Percentiles rank a stretch among this genome's conserved stretches.
Conservation (phyloP, 2,888 invertebrate species). For the Lasioglossum zephyrum region DNA sequence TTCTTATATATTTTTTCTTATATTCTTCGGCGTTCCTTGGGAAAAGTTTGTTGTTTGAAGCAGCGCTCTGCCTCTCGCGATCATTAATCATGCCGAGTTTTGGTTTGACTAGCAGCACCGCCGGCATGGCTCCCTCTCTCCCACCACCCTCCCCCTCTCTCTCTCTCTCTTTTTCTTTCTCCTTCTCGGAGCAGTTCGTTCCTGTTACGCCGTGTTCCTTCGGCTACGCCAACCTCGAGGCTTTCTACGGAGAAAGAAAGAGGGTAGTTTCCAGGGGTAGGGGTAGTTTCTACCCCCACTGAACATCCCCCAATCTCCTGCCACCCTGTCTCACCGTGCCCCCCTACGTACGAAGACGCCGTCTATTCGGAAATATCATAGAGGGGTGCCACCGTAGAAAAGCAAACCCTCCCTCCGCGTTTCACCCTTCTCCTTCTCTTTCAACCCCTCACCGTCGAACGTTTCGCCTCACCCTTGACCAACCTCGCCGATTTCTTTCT, state of each 20-base stretch:
- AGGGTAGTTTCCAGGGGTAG: slow-evolving; percentile 58
- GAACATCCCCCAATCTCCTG: slow-evolving; percentile 61
- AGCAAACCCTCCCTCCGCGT: slow-evolving; percentile 57
- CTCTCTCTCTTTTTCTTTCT: slow-evolving; percentile 68
- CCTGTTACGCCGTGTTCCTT: slow-evolving; percentile 71
- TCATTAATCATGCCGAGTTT: slow-evolving; percentile 87
- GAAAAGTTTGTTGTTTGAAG: slow-evolving; percentile 88
- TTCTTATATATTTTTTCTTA: slow-evolving; percentile 84
- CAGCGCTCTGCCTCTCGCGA: slow-evolving; percentile 85
- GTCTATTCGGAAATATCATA: slow-evolving; percentile 69
- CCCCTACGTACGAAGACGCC: slow-evolving; percentile 55
- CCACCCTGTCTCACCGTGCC: slow-evolving; percentile 44
- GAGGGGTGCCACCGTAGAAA: slow-evolving; percentile 68
- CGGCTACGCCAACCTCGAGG: slow-evolving; percentile 67
- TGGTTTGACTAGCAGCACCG: slow-evolving; percentile 82
- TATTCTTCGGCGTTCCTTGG: slow-evolving; percentile 85
- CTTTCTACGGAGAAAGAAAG: slow-evolving; percentile 66
- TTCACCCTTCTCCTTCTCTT: slow-evolving; percentile 25
- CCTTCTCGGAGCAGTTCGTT: slow-evolving; percentile 57
- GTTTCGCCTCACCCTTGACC: slow-evolving; percentile 47
- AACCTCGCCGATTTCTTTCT: slow-evolving; percentile 69
- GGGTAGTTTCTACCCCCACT: slow-evolving; percentile 65
- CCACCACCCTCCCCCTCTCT: slow-evolving; percentile 57
- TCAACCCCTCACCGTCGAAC: slow-evolving; percentile 10
- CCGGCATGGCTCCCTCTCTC: slow-evolving; percentile 72